phyloP scores from a whole-genome alignment of 2,888 invertebrate species.

The Eupithecia dodoneata region DNA sequence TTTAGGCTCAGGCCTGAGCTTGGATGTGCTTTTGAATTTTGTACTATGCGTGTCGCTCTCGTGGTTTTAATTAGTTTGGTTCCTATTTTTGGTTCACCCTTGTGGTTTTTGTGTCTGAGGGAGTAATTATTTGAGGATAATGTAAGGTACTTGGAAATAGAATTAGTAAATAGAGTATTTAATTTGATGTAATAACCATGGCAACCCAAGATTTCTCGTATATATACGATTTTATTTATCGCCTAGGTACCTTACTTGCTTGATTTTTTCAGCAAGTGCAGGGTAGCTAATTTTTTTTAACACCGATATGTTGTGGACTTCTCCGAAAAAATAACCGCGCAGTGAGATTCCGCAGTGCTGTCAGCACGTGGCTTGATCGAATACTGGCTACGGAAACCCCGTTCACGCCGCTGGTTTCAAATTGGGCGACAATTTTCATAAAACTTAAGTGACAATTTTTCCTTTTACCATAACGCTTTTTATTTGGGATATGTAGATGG shows the following conservation, averaged over 20 bases:
- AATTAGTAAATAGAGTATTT: neutral
- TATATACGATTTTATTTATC: too few species aligned
- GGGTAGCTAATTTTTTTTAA: too few species aligned
- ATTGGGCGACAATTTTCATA: neutral
- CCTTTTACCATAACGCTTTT: neutral
- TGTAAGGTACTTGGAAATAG: neutral
- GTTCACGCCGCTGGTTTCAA: neutral
- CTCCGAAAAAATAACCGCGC: too few species aligned
- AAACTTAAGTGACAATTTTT: neutral
- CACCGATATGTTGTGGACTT: too few species aligned
- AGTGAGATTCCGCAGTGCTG: too few species aligned
- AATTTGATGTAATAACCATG: neutral
- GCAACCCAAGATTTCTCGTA: neutral
- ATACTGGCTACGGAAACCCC: neutral
- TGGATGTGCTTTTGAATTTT: conserved; percentile 13
- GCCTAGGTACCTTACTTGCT: too few species aligned
- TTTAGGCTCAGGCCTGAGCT: neutral
- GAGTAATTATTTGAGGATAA: conserved; percentile 1
- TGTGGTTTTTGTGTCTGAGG: neutral
- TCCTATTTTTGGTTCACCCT: neutral
- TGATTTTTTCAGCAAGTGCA: too few species aligned
- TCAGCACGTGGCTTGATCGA: neutral
- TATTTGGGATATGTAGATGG: neutral
- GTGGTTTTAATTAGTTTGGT: neutral
- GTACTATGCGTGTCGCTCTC: neutral